These are phyloP conservation scores for Ophiothrix spiculata DNA, from an alignment of 35 echinoderm and acorn worm species.

Conservation along the genomic window DNA sequence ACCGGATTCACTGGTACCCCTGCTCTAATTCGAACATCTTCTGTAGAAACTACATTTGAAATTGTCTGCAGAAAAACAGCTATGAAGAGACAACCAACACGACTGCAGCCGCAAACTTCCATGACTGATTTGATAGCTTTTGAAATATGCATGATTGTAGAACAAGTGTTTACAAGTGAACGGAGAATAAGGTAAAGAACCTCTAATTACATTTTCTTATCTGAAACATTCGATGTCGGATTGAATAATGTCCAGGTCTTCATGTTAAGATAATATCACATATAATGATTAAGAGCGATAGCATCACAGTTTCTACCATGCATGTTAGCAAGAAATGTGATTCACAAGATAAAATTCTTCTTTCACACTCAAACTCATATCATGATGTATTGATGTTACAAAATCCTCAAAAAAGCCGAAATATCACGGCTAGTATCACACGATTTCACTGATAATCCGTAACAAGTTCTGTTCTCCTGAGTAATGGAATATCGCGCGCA, in stretches of 20 bases:
- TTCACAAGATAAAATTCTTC: no score
- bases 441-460: background rate
- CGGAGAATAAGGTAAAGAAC: background rate
- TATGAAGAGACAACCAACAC: background rate
- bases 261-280: background rate
- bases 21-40: background rate
- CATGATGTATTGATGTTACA: background rate
- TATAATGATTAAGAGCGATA: background rate
- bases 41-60: background rate
- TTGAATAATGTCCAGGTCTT: background rate
- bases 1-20: background rate
- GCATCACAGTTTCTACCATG: background rate
- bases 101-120: background rate
- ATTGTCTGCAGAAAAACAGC: background rate
- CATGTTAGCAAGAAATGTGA: background rate
- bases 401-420: slow-evolving; percentile 12
- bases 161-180: no score
- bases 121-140: no score
- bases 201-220: background rate
- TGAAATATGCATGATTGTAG: no score
- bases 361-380: no score
- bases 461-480: background rate
- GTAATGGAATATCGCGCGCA: background rate
- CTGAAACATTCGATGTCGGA: background rate
- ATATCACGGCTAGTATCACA: background rate